Evolutionary conservation across 2,113 vertebrate species (phyloP).

Genomic region (Apodemus sylvaticus): DNA sequence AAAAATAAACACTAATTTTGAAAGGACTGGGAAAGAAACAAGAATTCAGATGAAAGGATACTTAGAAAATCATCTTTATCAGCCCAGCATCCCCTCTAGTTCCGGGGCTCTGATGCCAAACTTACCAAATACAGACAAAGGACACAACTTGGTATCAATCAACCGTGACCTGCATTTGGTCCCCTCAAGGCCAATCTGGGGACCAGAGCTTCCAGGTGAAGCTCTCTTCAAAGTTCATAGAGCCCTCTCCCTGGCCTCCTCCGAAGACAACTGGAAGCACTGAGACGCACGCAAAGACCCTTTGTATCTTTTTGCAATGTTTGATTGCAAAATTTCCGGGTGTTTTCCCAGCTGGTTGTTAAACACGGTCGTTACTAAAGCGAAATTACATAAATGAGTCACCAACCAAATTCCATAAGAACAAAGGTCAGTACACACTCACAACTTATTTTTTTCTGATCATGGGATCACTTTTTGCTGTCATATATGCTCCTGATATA

Average conservation of each 20-base stretch:
- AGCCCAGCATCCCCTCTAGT: accelerated
- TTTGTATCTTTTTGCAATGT: neutral
- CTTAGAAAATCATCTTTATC: neutral
- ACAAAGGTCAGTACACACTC: neutral
- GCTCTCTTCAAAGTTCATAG: neutral
- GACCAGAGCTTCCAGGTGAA: neutral
- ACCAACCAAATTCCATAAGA: neutral
- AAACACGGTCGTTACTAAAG: neutral
- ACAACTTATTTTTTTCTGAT: neutral
- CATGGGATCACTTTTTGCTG: neutral
- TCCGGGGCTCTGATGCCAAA: neutral
- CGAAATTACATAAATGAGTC: neutral
- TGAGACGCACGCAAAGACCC: no score
- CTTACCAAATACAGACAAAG: accelerated
- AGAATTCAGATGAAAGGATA: neutral
- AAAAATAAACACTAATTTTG: neutral
- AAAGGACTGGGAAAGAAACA: conserved; percentile 16
- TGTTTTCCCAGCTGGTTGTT: neutral
- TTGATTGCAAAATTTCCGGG: no score
- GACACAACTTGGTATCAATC: neutral
- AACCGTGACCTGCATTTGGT: neutral
- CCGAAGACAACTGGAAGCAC: neutral
- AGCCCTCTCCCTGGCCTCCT: neutral
- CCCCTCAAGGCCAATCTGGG: neutral
- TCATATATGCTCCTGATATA: neutral